Conservation (phyloP, 1,140 invertebrate species). For the Schlechtendalia chinensis region DNA sequence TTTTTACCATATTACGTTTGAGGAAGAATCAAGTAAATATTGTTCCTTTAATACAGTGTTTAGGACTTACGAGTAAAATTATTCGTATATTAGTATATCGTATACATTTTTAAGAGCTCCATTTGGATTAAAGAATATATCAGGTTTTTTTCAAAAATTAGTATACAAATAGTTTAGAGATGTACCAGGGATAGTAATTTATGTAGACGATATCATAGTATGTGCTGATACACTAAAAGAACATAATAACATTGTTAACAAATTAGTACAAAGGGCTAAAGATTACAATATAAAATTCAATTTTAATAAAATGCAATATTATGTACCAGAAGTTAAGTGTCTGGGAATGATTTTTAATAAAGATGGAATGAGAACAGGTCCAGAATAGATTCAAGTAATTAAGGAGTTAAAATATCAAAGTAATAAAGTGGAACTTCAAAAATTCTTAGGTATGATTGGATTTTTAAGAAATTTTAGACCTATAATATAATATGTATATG, state of each 20-base stretch:
- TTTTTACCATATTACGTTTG: neutral
- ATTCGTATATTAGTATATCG: too few relatives aligned
- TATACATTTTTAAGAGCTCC: slow-evolving; percentile 50
- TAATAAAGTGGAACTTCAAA: slow-evolving; percentile 55
- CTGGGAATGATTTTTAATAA: slow-evolving; percentile 55
- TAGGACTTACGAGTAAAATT: too few relatives aligned
- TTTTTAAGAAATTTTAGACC: slow-evolving; percentile 42
- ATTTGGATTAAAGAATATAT: slow-evolving; percentile 51
- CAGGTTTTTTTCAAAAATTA: slow-evolving; percentile 51
- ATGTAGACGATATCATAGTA: slow-evolving; percentile 56
- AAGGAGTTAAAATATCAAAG: slow-evolving; percentile 54
- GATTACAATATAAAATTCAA: slow-evolving; percentile 56
- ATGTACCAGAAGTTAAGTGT: slow-evolving; percentile 55
- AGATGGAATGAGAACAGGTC: slow-evolving; percentile 56
- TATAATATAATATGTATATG: too few relatives aligned
- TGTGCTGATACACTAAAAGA: slow-evolving; percentile 51
- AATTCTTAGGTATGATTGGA: slow-evolving; percentile 54
- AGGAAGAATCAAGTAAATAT: neutral
- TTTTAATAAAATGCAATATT: slow-evolving; percentile 56
- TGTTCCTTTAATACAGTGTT: slow-evolving; percentile 36
- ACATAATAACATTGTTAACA: slow-evolving; percentile 52
- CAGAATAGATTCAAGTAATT: slow-evolving; percentile 56
- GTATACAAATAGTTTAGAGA: slow-evolving; percentile 50
- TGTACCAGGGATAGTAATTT: slow-evolving; percentile 50
- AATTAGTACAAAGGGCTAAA: slow-evolving; percentile 54